Percentiles rank a stretch among this genome's conserved stretches.
phyloP scores from a whole-genome alignment of 2,113 vertebrate species.

The Heterotis niloticus region DNA sequence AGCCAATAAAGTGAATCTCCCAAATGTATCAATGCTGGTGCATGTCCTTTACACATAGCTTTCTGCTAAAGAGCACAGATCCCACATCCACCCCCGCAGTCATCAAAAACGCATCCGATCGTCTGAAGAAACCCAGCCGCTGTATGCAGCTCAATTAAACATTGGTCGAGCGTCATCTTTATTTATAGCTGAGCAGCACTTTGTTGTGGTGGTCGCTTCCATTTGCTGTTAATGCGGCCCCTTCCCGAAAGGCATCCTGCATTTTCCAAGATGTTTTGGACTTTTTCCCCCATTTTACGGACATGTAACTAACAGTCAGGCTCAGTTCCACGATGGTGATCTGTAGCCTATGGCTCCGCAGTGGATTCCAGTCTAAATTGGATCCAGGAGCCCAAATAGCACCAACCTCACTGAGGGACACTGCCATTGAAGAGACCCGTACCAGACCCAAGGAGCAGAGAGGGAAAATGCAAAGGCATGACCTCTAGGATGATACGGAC shows the following conservation, averaged over 20 bases:
- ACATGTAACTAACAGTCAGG: not conserved
- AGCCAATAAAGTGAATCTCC: too few relatives aligned
- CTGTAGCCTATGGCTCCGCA: not conserved
- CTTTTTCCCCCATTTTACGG: slow-evolving; percentile 7
- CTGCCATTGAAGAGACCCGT: not conserved
- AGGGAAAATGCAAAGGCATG: not conserved
- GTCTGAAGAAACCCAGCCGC: too few relatives aligned
- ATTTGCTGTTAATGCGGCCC: too few relatives aligned
- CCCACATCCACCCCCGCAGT: too few relatives aligned
- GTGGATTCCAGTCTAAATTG: slow-evolving; percentile 14
- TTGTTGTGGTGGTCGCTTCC: too few relatives aligned
- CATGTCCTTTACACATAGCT: not conserved
- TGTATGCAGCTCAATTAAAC: too few relatives aligned
- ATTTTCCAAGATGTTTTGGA: slow-evolving; percentile 12
- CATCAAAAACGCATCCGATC: too few relatives aligned
- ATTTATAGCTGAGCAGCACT: too few relatives aligned
- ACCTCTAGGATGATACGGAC: not conserved
- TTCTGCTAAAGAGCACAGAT: not conserved
- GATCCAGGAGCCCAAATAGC: not conserved
- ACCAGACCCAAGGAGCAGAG: not conserved
- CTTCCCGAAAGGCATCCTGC: not conserved
- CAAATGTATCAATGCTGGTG: too few relatives aligned
- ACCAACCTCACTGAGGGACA: not conserved
- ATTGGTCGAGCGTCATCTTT: too few relatives aligned
- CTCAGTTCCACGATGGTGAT: not conserved